Base-by-base conservation (phyloP, 2,888 invertebrate genomes). In the Anoplius nigerrimus region DNA sequence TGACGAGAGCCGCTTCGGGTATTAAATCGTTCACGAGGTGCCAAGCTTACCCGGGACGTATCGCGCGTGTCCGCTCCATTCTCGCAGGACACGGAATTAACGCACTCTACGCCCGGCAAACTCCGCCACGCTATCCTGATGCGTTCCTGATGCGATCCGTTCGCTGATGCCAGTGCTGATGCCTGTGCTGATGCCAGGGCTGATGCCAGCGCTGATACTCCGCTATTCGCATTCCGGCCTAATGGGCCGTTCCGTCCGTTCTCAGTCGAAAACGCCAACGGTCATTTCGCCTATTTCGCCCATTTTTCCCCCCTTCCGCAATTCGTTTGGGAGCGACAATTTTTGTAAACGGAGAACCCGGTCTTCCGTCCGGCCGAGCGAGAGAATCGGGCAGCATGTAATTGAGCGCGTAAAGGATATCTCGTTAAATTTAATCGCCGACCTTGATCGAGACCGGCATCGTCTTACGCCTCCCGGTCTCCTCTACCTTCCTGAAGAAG, bases 11-110 rank as follows among this genome's bases (percentile, higher is more conserved):
- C n/a, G 48, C 18, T 18, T 2, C 6, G n/a, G 16, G 48, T 16
- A 13, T 48, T 48, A 48, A 48, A 48, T 48, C 18, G 48, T 48
- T 48, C 48, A 48, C 48, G 48, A 48, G 48, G 48, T 48, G 48
- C 34, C 34, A 34, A n/a, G 48, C 34, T 34, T n/a, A 13, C 1
- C 8, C 2, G 16, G 48, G 48, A 48, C 11, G 34, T 48, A 48
- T 48, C 16, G 48, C 16, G 48, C 16, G 48, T 18, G 48, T 48
- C 48, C 16, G 13, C 48, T 48, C 16, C 48, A 48, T 48, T 48
- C 18, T 18, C 16, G 3, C 48, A 18, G 48, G 48, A 16, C 16
- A 18, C 13, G 48, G 48, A 15, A 18, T 48, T 48, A 18, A 48
- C 16, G 48, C 48, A 16, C n/a, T 15, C 48, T 16, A 48, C 48